These are phyloP conservation scores for Danio choprae DNA, from an alignment of 2,797 vertebrate genomes.

Conservation along the genomic window DNA sequence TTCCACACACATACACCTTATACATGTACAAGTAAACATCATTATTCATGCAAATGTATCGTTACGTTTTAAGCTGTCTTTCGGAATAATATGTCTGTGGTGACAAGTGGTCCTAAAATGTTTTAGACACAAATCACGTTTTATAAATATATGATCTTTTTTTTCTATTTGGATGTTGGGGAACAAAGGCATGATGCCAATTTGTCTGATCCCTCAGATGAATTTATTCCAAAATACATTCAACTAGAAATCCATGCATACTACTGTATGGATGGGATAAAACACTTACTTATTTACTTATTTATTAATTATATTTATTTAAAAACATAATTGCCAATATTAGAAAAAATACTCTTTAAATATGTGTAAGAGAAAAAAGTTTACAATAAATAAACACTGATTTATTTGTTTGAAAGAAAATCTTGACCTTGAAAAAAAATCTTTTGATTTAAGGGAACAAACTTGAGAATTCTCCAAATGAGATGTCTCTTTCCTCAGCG, in stretches of 20 bases:
- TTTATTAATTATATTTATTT: no score
- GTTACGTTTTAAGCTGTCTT: background rate
- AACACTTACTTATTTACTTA: no score
- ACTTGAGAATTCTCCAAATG: no score
- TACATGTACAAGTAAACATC: background rate
- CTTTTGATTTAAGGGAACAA: no score
- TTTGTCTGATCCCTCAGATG: background rate
- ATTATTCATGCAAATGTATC: background rate
- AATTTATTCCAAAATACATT: background rate
- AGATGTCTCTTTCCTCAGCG: no score
- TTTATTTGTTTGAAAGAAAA: no score
- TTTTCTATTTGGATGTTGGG: background rate
- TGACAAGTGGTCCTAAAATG: background rate
- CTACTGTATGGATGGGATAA: no score
- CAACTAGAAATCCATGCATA: background rate
- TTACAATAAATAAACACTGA: no score
- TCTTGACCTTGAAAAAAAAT: no score
- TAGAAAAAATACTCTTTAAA: no score
- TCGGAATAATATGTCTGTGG: background rate
- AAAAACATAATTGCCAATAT: no score
- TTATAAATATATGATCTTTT: background rate
- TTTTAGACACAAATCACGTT: background rate
- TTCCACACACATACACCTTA: conserved; percentile 10
- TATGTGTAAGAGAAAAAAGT: no score
- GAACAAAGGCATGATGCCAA: conserved; percentile 3